A percentile compares a stretch with the other conserved stretches of the same genome.
These are phyloP conservation scores for Adrianichthys oophorus DNA, from an alignment of 2,797 vertebrate species.

Conservation along the genomic window DNA sequence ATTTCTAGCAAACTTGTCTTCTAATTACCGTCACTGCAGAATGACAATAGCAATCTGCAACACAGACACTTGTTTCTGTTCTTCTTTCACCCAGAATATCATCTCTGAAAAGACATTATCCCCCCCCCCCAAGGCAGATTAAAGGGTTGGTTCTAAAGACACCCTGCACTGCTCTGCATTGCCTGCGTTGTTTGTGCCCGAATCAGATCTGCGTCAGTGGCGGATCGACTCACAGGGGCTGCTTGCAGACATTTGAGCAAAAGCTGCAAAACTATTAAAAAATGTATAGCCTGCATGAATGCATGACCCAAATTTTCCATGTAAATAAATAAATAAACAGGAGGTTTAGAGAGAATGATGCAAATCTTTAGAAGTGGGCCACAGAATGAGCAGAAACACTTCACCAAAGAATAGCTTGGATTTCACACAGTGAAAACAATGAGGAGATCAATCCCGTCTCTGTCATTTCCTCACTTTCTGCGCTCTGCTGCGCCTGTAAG, in stretches of 20 bases:
- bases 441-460: constrained; percentile 50
- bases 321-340: constrained; percentile 80
- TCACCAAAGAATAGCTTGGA: constrained; percentile 62
- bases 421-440: constrained; percentile 59
- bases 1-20: constrained; percentile 1
- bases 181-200: constrained; percentile 39
- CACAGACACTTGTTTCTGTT: constrained; percentile 14
- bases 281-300: constrained; percentile 76
- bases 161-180: constrained; percentile 20
- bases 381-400: constrained; percentile 59
- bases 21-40: neutral
- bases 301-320: constrained; percentile 78
- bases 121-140: constrained; percentile 25
- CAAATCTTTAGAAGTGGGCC: constrained; percentile 74
- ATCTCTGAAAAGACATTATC: constrained; percentile 8
- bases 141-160: constrained; percentile 11
- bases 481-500: constrained; percentile 21
- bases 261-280: constrained; percentile 76
- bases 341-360: constrained; percentile 57
- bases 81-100: constrained; percentile 26
- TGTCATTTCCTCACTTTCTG: constrained; percentile 23
- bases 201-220: constrained; percentile 43
- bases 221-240: constrained; percentile 49
- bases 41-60: constrained; percentile 3
- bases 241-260: constrained; percentile 70